These are phyloP conservation scores for Coccyzus lansbergi DNA, from an alignment of 2,797 vertebrate genomes.

Conservation along the genomic window DNA sequence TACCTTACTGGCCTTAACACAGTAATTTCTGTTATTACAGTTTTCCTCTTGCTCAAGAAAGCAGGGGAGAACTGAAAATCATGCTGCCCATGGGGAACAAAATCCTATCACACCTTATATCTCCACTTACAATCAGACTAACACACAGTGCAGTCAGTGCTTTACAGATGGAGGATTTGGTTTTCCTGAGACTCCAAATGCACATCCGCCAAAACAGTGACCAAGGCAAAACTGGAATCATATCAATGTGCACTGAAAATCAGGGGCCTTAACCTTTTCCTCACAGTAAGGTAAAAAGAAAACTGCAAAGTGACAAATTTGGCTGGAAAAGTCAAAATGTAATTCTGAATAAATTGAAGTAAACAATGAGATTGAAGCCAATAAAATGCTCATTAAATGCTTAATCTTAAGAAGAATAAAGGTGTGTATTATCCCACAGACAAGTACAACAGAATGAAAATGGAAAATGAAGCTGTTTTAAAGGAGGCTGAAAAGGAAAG, in stretches of 20 bases:
- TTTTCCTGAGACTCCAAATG: not conserved
- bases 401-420: not conserved
- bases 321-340: not conserved
- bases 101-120: not conserved
- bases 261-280: not conserved
- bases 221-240: not conserved
- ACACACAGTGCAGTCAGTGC: not conserved
- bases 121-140: not conserved
- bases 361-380: not conserved
- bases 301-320: not conserved
- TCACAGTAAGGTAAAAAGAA: not conserved
- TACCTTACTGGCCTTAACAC: not conserved
- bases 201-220: not conserved
- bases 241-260: not conserved
- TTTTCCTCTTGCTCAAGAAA: not conserved
- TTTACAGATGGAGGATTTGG: not conserved
- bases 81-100: not conserved
- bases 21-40: not conserved
- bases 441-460: not conserved
- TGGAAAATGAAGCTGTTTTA: not conserved
- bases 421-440: not conserved
- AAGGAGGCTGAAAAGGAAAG: not conserved
- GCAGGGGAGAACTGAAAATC: not conserved
- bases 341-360: not conserved
- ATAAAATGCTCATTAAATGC: not conserved